A percentile compares a stretch with the other conserved stretches of the same genome.
phyloP scores from a whole-genome alignment of 2,113 vertebrate genomes.

The Hiodon alosoides region DNA sequence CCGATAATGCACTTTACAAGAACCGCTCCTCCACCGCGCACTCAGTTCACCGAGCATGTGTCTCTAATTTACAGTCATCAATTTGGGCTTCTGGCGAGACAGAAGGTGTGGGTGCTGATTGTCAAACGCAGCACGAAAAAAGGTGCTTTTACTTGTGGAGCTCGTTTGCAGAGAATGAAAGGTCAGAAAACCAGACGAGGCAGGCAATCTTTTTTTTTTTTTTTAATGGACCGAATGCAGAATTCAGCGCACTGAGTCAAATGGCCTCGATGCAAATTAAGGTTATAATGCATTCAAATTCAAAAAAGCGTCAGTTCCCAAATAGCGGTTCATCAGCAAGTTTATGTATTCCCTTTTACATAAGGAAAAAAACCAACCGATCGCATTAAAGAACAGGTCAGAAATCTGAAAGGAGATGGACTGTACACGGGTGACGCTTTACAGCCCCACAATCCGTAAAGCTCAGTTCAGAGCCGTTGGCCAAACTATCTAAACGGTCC shows the following conservation, averaged over 20 bases:
- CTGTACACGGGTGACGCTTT: background rate
- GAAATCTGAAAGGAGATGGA: background rate
- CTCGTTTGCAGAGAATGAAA: background rate
- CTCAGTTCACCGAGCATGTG: background rate
- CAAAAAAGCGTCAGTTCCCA: background rate
- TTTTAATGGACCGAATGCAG: background rate
- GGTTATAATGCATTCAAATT: background rate
- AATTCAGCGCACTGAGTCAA: background rate
- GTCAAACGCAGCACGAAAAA: slow-evolving; percentile 3
- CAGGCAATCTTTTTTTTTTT: background rate
- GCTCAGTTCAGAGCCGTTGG: background rate
- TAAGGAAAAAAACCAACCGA: no score
- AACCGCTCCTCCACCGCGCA: background rate
- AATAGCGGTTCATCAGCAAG: no score
- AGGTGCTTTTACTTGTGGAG: background rate
- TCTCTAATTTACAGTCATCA: slow-evolving; percentile 6
- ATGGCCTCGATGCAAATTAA: background rate
- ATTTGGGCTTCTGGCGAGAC: background rate
- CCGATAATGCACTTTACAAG: slow-evolving; percentile 6
- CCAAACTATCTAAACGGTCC: background rate
- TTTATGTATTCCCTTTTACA: no score
- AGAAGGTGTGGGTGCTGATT: slow-evolving; percentile 21
- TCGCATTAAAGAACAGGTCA: background rate
- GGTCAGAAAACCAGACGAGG: slow-evolving; percentile 1
- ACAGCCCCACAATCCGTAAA: background rate